These are phyloP conservation scores for Hemaris fuciformis DNA, from an alignment of 2,888 invertebrate genomes.

Conservation along the genomic window DNA sequence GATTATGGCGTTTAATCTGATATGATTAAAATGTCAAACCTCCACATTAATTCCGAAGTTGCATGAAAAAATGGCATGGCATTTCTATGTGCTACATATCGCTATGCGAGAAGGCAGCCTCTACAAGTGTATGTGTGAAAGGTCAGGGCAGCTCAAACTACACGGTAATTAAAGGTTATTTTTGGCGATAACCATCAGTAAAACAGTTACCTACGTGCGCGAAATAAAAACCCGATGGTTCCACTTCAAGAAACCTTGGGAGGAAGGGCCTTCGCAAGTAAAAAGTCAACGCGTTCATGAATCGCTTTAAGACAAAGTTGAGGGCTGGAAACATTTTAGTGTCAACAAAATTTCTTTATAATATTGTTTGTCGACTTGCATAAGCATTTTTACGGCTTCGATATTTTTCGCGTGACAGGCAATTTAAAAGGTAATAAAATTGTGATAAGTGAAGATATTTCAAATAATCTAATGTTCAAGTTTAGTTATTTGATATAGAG, in stretches of 20 bases:
- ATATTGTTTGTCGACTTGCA: neutral
- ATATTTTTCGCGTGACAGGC: neutral
- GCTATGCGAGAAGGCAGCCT: slow-evolving; percentile 49
- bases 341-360: neutral
- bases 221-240: slow-evolving; percentile 73
- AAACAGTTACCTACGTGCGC: slow-evolving; percentile 75
- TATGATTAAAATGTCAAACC: neutral
- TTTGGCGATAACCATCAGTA: slow-evolving; percentile 80
- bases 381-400: neutral
- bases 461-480: neutral
- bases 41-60: neutral
- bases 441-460: slow-evolving; percentile 20
- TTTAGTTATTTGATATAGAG: neutral
- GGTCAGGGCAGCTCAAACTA: slow-evolving; percentile 78
- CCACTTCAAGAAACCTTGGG: slow-evolving; percentile 61
- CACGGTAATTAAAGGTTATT: slow-evolving; percentile 81
- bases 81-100: slow-evolving; percentile 50
- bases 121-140: slow-evolving; percentile 66
- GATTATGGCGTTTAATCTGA: slow-evolving; percentile 2
- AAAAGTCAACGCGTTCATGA: slow-evolving; percentile 62
- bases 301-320: slow-evolving; percentile 39
- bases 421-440: neutral
- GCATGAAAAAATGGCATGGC: slow-evolving; percentile 21
- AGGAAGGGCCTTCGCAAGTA: slow-evolving; percentile 54
- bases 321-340: slow-evolving; percentile 31